These are phyloP conservation scores for Toxotes lorentzi DNA, from an alignment of 2,797 vertebrate species.

Conservation along the genomic window DNA sequence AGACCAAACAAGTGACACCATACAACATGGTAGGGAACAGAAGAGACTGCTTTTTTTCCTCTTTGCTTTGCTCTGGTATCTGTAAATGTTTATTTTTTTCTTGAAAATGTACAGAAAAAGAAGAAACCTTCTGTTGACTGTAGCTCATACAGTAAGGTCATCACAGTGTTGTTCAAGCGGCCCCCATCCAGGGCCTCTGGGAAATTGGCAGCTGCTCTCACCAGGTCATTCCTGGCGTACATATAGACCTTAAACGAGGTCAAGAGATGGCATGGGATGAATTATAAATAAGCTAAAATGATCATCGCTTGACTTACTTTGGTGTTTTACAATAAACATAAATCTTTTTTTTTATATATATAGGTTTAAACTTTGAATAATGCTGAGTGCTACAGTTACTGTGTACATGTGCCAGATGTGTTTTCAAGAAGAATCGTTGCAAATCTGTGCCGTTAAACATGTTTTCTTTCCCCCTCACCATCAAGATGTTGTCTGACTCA, in stretches of 20 bases:
- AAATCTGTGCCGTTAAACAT: conserved; percentile 31
- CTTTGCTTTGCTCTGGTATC: conserved; percentile 39
- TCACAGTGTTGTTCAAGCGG: conserved; percentile 43
- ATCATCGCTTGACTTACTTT: conserved; percentile 42
- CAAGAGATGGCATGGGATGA: conserved; percentile 42
- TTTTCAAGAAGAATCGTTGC: conserved; percentile 32
- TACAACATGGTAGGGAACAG: conserved; percentile 27
- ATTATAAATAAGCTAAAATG: conserved; percentile 59
- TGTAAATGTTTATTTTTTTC: conserved; percentile 41
- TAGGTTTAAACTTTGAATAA: conserved; percentile 11
- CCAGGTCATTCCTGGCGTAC: conserved; percentile 54
- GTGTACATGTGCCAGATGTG: conserved; percentile 33
- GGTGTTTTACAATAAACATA: conserved; percentile 26
- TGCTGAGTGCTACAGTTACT: conserved; percentile 30
- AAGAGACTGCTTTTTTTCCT: background rate
- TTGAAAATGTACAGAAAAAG: conserved; percentile 43
- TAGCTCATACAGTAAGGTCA: conserved; percentile 51
- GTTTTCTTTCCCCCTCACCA: conserved; percentile 9
- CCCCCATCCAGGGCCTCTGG: conserved; percentile 38
- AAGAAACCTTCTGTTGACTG: conserved; percentile 41
- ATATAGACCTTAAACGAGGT: conserved; percentile 45
- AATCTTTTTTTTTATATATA: background rate
- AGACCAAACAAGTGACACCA: conserved; percentile 41
- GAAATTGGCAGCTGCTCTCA: conserved; percentile 77
- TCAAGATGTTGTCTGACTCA: conserved; percentile 35